These are phyloP conservation scores for Podotricha telesiphe DNA, from an alignment of 2,888 invertebrate genomes.

Conservation along the genomic window DNA sequence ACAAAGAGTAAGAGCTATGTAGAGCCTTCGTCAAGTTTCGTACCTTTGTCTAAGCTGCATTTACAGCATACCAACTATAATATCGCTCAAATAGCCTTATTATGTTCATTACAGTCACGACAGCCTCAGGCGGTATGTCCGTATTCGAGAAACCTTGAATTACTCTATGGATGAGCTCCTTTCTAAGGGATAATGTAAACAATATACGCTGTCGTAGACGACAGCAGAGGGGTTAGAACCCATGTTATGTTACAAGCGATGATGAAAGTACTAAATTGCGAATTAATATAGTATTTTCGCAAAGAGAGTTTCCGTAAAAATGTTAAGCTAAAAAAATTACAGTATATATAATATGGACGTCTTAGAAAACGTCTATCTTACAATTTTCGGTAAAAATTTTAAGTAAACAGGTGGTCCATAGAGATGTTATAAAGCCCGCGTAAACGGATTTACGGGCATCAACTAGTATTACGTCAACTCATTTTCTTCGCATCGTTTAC, in stretches of 20 bases:
- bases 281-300: background rate
- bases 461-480: background rate
- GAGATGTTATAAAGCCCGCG: too few species aligned
- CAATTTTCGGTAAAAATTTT: background rate
- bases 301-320: too few species aligned
- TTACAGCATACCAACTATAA: constrained; percentile 17
- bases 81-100: constrained; percentile 20
- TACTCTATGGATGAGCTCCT: constrained; percentile 9
- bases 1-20: constrained; percentile 2
- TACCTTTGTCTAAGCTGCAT: constrained; percentile 12
- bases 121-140: constrained; percentile 19
- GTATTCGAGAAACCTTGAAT: constrained; percentile 13
- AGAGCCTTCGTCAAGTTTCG: constrained; percentile 5
- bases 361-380: too few species aligned
- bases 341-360: too few species aligned
- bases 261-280: background rate
- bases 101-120: constrained; percentile 22
- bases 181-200: constrained; percentile 8
- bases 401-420: too few species aligned
- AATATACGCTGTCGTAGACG: constrained; percentile 13
- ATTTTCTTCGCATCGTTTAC: background rate
- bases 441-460: too few species aligned
- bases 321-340: too few species aligned
- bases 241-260: constrained; percentile 8
- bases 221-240: too few species aligned